Percentiles rank a stretch among this genome's conserved stretches.
Conservation (phyloP, 2,888 invertebrate genomes). For the Harmothoe impar region DNA sequence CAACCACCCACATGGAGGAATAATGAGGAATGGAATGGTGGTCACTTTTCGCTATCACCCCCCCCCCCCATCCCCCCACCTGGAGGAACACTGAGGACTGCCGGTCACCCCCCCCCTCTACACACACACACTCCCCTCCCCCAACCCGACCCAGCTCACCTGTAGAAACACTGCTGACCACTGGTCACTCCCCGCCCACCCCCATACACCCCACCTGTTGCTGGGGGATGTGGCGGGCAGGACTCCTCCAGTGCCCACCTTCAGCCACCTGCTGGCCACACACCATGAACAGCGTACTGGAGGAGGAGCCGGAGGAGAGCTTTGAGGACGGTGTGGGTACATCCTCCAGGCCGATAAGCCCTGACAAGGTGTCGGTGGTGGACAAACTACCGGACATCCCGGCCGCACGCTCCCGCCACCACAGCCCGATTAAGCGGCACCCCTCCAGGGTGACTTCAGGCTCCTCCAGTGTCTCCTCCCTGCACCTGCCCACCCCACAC, state of each 20-base stretch:
- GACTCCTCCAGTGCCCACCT: background rate
- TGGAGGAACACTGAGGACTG: background rate
- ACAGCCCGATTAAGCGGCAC: background rate
- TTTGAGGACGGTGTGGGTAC: background rate
- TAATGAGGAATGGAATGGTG: too few species aligned
- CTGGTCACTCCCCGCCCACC: background rate
- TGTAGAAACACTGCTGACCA: too few species aligned
- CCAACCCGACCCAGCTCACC: background rate
- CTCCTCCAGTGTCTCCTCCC: background rate
- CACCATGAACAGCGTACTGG: conserved; percentile 11
- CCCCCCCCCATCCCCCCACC: too few species aligned
- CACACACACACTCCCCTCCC: background rate
- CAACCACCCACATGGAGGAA: too few species aligned
- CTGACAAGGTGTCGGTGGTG: background rate
- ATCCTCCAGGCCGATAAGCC: background rate
- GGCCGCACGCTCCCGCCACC: background rate
- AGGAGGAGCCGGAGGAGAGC: background rate
- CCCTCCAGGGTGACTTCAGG: background rate
- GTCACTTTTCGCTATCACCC: too few species aligned
- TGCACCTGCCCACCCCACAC: background rate
- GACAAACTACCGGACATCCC: conserved; percentile 23
- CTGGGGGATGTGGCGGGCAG: background rate
- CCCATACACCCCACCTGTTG: background rate
- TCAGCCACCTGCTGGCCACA: background rate
- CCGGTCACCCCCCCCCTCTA: background rate